phyloP scores from a whole-genome alignment of 2,797 vertebrate genomes.

The Danio choprae region DNA sequence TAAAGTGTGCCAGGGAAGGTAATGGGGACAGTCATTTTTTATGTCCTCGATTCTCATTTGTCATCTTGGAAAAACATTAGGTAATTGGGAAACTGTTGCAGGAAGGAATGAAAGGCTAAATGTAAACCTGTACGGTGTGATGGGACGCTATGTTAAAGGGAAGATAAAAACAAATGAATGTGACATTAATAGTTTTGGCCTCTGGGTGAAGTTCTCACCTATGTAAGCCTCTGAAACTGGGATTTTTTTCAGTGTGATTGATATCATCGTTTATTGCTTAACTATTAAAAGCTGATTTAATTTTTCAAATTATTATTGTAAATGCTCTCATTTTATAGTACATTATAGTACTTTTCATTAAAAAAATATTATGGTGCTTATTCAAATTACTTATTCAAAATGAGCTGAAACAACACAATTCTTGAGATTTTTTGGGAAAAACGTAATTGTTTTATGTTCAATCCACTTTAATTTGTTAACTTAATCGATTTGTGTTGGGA shows the following conservation, averaged over 20 bases:
- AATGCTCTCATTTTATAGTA: no score
- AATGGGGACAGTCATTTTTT: constrained; percentile 21
- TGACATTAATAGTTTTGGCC: background rate
- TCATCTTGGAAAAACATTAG: background rate
- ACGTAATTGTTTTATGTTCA: no score
- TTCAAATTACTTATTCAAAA: no score
- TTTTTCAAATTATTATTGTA: no score
- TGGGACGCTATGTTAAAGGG: background rate
- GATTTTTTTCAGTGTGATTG: background rate
- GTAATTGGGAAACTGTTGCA: background rate
- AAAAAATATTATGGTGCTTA: no score
- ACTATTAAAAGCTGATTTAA: background rate
- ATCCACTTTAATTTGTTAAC: no score
- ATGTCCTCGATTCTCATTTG: constrained; percentile 9
- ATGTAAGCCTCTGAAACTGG: background rate
- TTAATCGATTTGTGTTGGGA: no score
- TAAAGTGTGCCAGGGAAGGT: constrained; percentile 13
- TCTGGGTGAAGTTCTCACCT: background rate
- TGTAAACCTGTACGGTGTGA: background rate
- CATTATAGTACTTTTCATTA: no score
- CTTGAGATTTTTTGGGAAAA: no score
- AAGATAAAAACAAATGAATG: background rate
- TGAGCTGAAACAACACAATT: no score
- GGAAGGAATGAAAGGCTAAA: background rate
- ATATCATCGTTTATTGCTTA: background rate